These are phyloP conservation scores for Ibycter americanus DNA, from an alignment of 2,797 vertebrate genomes.

Conservation along the genomic window DNA sequence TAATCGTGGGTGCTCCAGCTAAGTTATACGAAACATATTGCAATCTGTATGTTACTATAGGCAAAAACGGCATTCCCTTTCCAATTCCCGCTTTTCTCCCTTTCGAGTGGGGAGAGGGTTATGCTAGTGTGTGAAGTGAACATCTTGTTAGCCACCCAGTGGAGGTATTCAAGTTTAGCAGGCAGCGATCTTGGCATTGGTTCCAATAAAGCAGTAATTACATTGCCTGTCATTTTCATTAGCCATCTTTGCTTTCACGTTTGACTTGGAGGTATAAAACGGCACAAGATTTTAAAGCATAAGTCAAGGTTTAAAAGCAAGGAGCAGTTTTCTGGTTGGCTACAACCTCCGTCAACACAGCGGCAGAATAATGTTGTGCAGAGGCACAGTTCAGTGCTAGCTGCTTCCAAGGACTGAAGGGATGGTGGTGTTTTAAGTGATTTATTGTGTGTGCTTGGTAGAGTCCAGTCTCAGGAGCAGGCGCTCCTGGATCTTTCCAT, in stretches of 20 bases:
- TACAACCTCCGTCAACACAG: neutral
- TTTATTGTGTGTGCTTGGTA: conserved; percentile 24
- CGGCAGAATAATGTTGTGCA: neutral
- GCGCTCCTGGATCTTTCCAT: conserved; percentile 24
- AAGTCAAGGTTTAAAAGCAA: conserved; percentile 6
- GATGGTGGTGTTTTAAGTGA: conserved; percentile 38
- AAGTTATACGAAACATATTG: neutral
- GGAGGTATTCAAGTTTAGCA: conserved; percentile 62
- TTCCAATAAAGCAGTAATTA: conserved; percentile 52
- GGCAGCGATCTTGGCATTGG: conserved; percentile 27
- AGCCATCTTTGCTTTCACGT: neutral
- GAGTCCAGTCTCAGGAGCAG: conserved; percentile 24
- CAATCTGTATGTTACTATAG: neutral
- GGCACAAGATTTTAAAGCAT: neutral
- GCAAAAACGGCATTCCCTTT: neutral
- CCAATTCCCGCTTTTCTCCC: neutral
- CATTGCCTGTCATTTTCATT: conserved; percentile 54
- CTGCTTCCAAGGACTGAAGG: conserved; percentile 42
- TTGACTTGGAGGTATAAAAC: neutral
- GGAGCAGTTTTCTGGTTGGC: neutral
- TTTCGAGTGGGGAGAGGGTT: neutral
- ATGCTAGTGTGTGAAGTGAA: neutral
- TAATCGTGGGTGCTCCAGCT: neutral
- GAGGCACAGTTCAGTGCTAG: conserved; percentile 26
- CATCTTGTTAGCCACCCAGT: conserved; percentile 65